Conservation (phyloP, 2,113 vertebrate species). For the Chauna torquata region DNA sequence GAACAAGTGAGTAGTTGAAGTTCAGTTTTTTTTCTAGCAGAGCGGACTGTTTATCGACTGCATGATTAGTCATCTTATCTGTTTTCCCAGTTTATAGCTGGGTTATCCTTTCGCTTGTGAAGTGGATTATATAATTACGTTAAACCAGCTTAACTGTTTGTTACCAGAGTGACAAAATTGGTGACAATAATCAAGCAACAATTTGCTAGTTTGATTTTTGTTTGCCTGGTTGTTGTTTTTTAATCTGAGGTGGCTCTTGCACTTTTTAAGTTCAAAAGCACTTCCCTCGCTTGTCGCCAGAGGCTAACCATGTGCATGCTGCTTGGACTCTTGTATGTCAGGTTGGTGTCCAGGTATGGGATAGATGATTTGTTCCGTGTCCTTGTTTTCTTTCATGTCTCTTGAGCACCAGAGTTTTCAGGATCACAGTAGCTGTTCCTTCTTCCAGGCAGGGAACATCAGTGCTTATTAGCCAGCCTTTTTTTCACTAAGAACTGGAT, state of each 20-base stretch:
- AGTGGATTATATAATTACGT: not conserved
- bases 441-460: not conserved
- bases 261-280: not conserved
- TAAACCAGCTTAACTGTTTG: not conserved
- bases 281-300: not conserved
- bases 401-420: not conserved
- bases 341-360: not conserved
- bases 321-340: not conserved
- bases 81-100: not conserved
- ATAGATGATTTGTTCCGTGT: not conserved
- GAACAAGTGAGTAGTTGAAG: not conserved
- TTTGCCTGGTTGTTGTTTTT: not conserved
- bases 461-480: not conserved
- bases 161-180: not conserved
- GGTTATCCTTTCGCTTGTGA: not conserved
- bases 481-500: not conserved
- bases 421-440: not conserved
- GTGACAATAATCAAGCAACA: not conserved
- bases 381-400: not conserved
- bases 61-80: not conserved
- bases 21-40: not conserved
- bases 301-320: rapidly evolving
- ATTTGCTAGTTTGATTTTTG: not conserved
- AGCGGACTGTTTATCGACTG: not conserved
- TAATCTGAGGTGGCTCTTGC: not conserved